Conservation (phyloP, 2,888 invertebrate species). For the Pseudococcus longispinus region DNA sequence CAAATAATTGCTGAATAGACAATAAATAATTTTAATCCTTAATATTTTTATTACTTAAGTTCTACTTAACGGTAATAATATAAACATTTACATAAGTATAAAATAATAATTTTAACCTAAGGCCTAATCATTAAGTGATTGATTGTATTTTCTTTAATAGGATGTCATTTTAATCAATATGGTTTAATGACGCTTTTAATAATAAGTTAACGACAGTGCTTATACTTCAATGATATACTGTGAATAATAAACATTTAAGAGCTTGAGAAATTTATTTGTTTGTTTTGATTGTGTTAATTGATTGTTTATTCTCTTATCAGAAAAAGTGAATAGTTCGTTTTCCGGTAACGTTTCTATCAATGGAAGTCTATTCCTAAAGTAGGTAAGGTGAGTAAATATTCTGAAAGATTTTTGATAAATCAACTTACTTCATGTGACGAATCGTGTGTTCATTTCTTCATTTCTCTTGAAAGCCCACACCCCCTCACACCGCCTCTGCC, state of each 20-base stretch:
- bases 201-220: slow-evolving; percentile 29
- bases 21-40: slow-evolving; percentile 52
- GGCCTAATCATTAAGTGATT: slow-evolving; percentile 43
- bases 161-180: slow-evolving; percentile 47
- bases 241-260: slow-evolving; percentile 43
- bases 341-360: no score
- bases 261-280: background rate
- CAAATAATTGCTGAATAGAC: slow-evolving; percentile 54
- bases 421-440: no score
- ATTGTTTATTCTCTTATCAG: no score
- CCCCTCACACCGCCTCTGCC: no score
- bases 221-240: slow-evolving; percentile 32
- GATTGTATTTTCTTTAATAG: slow-evolving; percentile 14
- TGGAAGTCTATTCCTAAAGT: no score
- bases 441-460: no score
- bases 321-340: no score
- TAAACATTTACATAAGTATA: slow-evolving; percentile 37
- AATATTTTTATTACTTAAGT: slow-evolving; percentile 26
- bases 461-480: no score
- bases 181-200: slow-evolving; percentile 32
- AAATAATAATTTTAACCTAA: slow-evolving; percentile 36
- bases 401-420: no score
- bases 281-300: background rate
- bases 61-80: background rate
- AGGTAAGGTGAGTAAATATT: no score